Evolutionary conservation across 2,888 invertebrate genomes (phyloP).

Genomic region (Syritta pipiens): DNA sequence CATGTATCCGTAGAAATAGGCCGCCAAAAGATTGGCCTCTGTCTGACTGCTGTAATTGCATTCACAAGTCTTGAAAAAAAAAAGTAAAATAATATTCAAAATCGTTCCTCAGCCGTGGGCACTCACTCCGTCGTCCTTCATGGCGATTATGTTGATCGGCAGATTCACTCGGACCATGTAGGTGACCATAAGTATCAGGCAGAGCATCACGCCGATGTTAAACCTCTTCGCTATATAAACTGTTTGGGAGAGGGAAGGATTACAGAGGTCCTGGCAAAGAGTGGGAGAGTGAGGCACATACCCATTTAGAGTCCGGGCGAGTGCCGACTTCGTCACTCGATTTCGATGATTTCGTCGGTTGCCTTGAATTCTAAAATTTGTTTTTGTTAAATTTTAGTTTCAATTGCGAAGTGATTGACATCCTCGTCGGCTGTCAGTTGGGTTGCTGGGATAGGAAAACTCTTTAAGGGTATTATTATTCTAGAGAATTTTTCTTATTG

Average conservation of each 20-base stretch:
- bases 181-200: slow-evolving; percentile 85
- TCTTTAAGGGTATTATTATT: too few relatives aligned
- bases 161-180: slow-evolving; percentile 89
- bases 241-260: neutral
- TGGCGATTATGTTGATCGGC: slow-evolving; percentile 86
- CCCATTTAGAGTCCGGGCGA: too few relatives aligned
- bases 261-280: too few relatives aligned
- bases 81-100: neutral
- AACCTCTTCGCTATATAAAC: slow-evolving; percentile 80
- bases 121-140: slow-evolving; percentile 80
- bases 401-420: too few relatives aligned
- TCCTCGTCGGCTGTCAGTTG: too few relatives aligned
- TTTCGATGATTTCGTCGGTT: too few relatives aligned
- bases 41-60: slow-evolving; percentile 82
- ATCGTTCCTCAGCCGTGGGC: neutral
- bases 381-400: too few relatives aligned
- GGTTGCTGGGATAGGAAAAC: too few relatives aligned
- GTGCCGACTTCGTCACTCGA: too few relatives aligned
- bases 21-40: slow-evolving; percentile 83
- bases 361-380: too few relatives aligned
- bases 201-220: slow-evolving; percentile 84
- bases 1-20: slow-evolving; percentile 86
- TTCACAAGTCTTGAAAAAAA: slow-evolving; percentile 79
- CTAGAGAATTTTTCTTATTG: too few relatives aligned
- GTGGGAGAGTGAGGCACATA: too few relatives aligned